A percentile compares a stretch with the other conserved stretches of the same genome.
These are phyloP conservation scores for Poecilobothrus nobilitatus DNA, from an alignment of 2,888 invertebrate genomes.

Conservation along the genomic window DNA sequence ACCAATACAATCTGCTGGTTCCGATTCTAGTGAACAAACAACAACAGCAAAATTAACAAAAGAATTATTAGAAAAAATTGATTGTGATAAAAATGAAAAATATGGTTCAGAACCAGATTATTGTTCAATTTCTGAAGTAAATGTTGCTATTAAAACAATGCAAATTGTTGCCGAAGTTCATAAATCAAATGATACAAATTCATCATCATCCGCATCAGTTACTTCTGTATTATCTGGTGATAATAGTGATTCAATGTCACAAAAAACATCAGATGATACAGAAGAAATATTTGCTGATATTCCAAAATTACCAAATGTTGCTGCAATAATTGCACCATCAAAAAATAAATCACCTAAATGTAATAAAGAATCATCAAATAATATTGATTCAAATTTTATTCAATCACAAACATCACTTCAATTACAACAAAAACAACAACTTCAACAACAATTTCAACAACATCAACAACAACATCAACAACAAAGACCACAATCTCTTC, in stretches of 20 bases:
- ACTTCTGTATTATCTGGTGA: slow-evolving; percentile 27
- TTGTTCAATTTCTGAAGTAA: slow-evolving; percentile 66
- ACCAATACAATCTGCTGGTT: slow-evolving; percentile 18
- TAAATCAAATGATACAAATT: slow-evolving; percentile 27
- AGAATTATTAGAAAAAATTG: slow-evolving; percentile 26
- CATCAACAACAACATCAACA: slow-evolving; percentile 19
- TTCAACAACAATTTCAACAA: slow-evolving; percentile 13
- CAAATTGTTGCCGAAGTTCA: slow-evolving; percentile 50
- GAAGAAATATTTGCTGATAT: slow-evolving; percentile 49
- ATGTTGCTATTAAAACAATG: slow-evolving; percentile 40
- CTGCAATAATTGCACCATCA: slow-evolving; percentile 63
- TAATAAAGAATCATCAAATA: neutral
- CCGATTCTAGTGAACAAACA: slow-evolving; percentile 18
- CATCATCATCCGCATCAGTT: slow-evolving; percentile 18
- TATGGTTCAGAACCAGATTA: slow-evolving; percentile 57
- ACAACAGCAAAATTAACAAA: slow-evolving; percentile 31
- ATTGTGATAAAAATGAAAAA: slow-evolving; percentile 21
- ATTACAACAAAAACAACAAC: slow-evolving; percentile 11
- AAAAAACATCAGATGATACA: slow-evolving; percentile 41
- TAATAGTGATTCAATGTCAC: slow-evolving; percentile 25
- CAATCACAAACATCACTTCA: neutral
- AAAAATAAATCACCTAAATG: slow-evolving; percentile 21
- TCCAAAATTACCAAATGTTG: slow-evolving; percentile 66
- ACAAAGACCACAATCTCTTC: slow-evolving; percentile 6
- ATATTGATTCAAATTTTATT: neutral